Conservation (phyloP, 2,888 invertebrate genomes). For the Linnaemya vulpina region DNA sequence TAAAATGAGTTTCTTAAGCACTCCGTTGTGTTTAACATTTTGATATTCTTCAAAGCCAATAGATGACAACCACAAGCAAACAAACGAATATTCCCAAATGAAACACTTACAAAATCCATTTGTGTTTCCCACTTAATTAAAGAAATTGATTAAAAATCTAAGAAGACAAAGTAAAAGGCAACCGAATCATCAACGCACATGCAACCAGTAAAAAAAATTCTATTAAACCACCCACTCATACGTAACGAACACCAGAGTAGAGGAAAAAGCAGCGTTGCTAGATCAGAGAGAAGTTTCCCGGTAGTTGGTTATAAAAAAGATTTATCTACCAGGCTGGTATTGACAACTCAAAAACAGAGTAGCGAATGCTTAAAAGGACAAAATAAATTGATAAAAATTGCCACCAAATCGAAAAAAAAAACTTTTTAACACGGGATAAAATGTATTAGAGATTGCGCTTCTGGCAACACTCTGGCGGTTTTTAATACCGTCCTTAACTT, state of each 20-base stretch:
- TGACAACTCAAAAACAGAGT: too few species aligned
- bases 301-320: too few species aligned
- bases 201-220: not conserved
- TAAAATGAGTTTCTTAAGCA: not conserved
- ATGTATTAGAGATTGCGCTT: not conserved
- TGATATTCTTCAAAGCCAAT: not conserved
- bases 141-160: conserved; percentile 53
- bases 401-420: too few species aligned
- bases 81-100: conserved; percentile 10
- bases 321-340: too few species aligned
- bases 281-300: not conserved
- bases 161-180: not conserved
- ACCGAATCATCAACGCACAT: not conserved
- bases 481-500: not conserved
- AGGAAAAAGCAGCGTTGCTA: conserved; percentile 19
- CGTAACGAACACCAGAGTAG: not conserved
- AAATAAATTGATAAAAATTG: too few species aligned
- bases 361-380: too few species aligned
- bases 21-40: conserved; percentile 10
- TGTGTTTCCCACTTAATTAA: conserved; percentile 51
- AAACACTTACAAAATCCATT: conserved; percentile 45
- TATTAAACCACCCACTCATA: conserved; percentile 24
- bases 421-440: too few species aligned
- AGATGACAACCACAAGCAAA: not conserved
- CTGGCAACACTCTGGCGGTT: not conserved